Evolutionary conservation across 2,888 invertebrate species (phyloP), one percentile per base, ranked within the genome.

Genomic region (Orthosia gracilis): DNA sequence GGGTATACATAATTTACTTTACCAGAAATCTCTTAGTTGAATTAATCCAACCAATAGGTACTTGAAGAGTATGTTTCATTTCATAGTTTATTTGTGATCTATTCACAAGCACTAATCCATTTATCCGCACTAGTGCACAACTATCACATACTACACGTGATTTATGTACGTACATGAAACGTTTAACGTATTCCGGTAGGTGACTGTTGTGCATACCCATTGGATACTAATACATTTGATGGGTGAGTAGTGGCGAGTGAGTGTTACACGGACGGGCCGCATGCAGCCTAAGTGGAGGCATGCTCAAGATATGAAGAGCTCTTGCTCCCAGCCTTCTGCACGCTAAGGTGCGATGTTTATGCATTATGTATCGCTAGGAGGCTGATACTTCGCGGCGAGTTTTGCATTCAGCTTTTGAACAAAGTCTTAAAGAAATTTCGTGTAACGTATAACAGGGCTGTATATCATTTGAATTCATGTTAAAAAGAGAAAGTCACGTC

Each of bases 241-340:
- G 74, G 69, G 73, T 76, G 78, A 85, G 84, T 81, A 77, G 81
- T 80, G 80, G 85, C 72, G 77, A 86, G 84, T 80, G 84, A 74
- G 80, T 85, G 84, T 84, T 77, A 77, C 79, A 73, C 69, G 74
- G 76, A 80, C 86, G 84, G 89, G 85, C 86, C 85, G 73, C 84
- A 78, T 83, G 86, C 76, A 76, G 77, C 63, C 81, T 86, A 83
- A 87, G 88, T 87, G 87, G 88, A 89, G 88, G 76, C 89, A 89
- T 87, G 86, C 91, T 93, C 89, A 87, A 89, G 86, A 86, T 84
- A 89, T 90, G 90, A 88, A 93, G 92, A 87, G 91, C 89, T 88
- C 92, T 93, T 81, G 84, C 74, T 76, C 85, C 83, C 84, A 82
- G 88, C 86, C 87, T 89, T 87, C 85, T 91, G 88, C 87, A 89